These are phyloP conservation scores for Noctilio leporinus DNA, from an alignment of 2,113 vertebrate genomes.

Conservation along the genomic window DNA sequence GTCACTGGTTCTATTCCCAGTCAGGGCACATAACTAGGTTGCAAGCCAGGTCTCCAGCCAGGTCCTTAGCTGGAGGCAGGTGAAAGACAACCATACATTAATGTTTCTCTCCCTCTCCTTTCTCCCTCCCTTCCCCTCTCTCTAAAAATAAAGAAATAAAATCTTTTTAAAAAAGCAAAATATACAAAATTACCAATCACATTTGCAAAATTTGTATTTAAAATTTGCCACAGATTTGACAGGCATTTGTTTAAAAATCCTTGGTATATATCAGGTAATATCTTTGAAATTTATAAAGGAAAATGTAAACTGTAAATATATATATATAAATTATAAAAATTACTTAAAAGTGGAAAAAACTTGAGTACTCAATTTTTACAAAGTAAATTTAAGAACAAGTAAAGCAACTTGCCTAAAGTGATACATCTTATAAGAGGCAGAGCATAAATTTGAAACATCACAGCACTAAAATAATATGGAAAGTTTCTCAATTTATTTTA, in stretches of 20 bases:
- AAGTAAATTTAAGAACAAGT: constrained; percentile 13
- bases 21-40: no score
- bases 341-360: neutral
- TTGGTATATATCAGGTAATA: neutral
- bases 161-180: neutral
- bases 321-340: neutral
- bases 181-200: neutral
- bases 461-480: constrained; percentile 8
- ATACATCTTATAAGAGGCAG: constrained; percentile 15
- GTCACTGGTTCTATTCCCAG: no score
- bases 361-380: neutral
- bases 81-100: no score
- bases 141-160: no score
- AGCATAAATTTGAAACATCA: constrained; percentile 38
- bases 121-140: no score
- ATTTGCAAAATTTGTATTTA: neutral
- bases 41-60: no score
- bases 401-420: neutral
- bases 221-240: neutral
- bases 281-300: neutral
- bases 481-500: constrained; percentile 37
- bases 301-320: neutral
- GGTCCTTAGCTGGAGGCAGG: no score
- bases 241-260: neutral
- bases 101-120: no score